A percentile compares a stretch with the other conserved stretches of the same genome.
phyloP scores from a whole-genome alignment of 2,113 vertebrate species.

The Corynorhinus townsendii region DNA sequence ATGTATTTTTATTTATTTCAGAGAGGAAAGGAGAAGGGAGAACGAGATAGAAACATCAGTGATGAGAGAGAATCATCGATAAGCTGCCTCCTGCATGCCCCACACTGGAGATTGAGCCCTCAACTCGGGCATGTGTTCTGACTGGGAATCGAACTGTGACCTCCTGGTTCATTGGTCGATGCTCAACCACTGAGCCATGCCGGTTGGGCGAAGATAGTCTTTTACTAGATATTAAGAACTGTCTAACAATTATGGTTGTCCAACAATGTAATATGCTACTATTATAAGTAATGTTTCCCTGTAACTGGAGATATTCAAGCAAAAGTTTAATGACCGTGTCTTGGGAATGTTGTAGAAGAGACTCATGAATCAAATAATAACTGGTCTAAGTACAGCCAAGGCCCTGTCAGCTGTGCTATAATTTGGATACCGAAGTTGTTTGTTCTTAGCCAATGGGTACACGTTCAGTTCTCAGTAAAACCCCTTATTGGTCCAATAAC shows the following conservation, averaged over 20 bases:
- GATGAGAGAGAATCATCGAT: no score
- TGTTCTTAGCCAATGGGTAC: background rate
- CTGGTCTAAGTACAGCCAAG: background rate
- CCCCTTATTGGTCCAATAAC: background rate
- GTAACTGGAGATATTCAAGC: background rate
- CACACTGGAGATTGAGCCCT: no score
- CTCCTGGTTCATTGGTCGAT: no score
- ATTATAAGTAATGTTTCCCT: background rate
- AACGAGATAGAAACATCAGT: no score
- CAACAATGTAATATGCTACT: background rate
- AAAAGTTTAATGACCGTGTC: background rate
- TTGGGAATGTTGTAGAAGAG: background rate
- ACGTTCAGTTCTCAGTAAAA: background rate
- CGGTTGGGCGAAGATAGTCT: background rate
- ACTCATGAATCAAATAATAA: background rate
- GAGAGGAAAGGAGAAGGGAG: no score
- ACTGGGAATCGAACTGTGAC: no score
- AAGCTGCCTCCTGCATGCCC: no score
- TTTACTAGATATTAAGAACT: background rate
- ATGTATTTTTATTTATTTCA: no score
- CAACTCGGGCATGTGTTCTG: no score
- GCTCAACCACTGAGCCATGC: no score
- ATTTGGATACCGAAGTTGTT: background rate
- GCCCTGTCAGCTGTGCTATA: background rate
- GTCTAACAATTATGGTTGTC: background rate